Base-by-base conservation (phyloP, 2,888 invertebrate species). In the Drosophila kuntzei region DNA sequence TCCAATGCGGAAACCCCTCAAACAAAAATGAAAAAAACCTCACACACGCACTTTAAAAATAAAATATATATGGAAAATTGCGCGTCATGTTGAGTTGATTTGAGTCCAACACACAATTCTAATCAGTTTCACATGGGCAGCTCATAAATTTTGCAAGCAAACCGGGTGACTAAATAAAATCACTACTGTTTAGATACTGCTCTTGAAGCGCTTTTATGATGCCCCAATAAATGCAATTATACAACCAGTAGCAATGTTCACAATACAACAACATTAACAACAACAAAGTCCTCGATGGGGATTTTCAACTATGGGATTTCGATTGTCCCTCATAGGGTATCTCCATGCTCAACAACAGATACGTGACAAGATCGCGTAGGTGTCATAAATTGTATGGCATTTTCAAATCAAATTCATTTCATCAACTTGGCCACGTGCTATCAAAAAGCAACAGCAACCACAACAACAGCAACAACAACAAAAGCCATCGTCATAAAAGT, bases 151-250 rank as follows among this genome's bases (percentile, higher is more conserved):
- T 88, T 66, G 76, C 76, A 73, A 73, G 63, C 64, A 47, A 41
- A 25, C 29, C 39, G 55, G 69, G 61, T 79, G 79, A 73, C 79
- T 63, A 83, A 81, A 79, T 77, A 68, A 87, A 87, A 87, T 87
- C 89, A 87, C 87, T 89, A 89, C 87, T 88, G 88, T 89, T 83
- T 88, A 88, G 83, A 83, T 88, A 83, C 86, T 76, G 83, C 79
- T 85, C 85, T 87, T 84, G 59, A 83, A 78, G 72, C 78, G 64
- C 22, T 83, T 89, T 89, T 87, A 85, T 72, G 79, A 80, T 77
- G 71, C 65, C 79, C 75, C 79, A 76, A 89, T 88, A 87, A 89
- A 89, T 86, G 84, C 89, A 85, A 89, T 87, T 89, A 87, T 89
- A 87, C 88, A 89, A 87, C 81, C 39, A 29, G 27, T 39, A 39